Conservation (phyloP, 2,113 vertebrate genomes). For the Stegastes partitus region DNA sequence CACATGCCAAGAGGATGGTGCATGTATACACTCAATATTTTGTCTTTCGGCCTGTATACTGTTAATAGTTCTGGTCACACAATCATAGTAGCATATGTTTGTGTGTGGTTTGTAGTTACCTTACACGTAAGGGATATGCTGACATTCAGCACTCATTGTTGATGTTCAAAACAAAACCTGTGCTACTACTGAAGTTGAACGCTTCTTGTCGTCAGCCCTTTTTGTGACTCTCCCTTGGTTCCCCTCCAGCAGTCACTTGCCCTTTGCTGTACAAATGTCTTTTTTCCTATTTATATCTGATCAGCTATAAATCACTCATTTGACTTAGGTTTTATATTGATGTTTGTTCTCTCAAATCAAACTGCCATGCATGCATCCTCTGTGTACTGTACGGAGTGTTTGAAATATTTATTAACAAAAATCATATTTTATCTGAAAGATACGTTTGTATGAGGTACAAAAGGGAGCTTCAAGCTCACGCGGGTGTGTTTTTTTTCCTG, state of each 20-base stretch:
- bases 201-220: constrained; percentile 67
- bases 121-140: constrained; percentile 84
- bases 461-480: constrained; percentile 78
- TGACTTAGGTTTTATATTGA: constrained; percentile 88
- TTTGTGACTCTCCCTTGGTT: constrained; percentile 39
- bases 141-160: constrained; percentile 83
- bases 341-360: constrained; percentile 83
- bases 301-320: constrained; percentile 79
- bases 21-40: constrained; percentile 52
- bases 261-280: constrained; percentile 73
- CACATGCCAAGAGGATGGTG: constrained; percentile 48
- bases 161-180: constrained; percentile 70
- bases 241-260: constrained; percentile 31
- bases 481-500: constrained; percentile 70
- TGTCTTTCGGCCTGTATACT: constrained; percentile 35
- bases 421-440: constrained; percentile 82
- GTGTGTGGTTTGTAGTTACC: constrained; percentile 74
- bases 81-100: constrained; percentile 81
- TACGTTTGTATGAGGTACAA: constrained; percentile 82
- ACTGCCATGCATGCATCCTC: constrained; percentile 91
- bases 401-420: constrained; percentile 83
- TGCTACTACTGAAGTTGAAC: constrained; percentile 86
- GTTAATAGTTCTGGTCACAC: constrained; percentile 55
- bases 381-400: constrained; percentile 87
- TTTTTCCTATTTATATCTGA: constrained; percentile 72